phyloP scores from a whole-genome alignment of 2,888 invertebrate genomes.

The Elysia crispata region DNA sequence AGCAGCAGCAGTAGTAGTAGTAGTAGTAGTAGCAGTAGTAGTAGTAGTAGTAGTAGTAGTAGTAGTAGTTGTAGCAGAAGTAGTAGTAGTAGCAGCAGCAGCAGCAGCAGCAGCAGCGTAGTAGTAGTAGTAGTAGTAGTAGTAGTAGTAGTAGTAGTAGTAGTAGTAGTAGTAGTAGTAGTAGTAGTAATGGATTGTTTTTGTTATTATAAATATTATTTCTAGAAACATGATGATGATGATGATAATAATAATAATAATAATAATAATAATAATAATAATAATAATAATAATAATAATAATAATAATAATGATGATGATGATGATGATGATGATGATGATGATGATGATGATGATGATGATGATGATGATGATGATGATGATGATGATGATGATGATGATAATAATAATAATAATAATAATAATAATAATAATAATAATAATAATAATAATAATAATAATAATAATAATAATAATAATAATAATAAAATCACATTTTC shows the following conservation, averaged over 20 bases:
- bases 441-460: constrained; percentile 9
- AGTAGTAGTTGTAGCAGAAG: no score
- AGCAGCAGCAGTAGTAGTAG: neutral
- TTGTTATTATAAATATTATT: neutral
- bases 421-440: constrained; percentile 1
- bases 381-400: constrained; percentile 39
- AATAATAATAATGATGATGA: neutral
- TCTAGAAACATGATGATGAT: neutral
- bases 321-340: neutral
- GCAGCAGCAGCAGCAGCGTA: no score
- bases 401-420: constrained; percentile 21
- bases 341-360: neutral
- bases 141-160: constrained; percentile 4
- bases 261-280: constrained; percentile 28
- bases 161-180: constrained; percentile 9
- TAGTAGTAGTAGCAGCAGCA: no score
- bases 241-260: constrained; percentile 24
- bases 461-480: constrained; percentile 3
- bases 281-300: constrained; percentile 19
- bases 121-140: neutral
- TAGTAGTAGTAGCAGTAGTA: constrained; percentile 4
- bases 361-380: constrained; percentile 36
- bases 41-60: no score
- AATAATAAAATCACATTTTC: no score
- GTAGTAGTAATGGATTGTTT: neutral